Conservation (phyloP, 2,888 invertebrate species). For the Chrysina gloriosa region DNA sequence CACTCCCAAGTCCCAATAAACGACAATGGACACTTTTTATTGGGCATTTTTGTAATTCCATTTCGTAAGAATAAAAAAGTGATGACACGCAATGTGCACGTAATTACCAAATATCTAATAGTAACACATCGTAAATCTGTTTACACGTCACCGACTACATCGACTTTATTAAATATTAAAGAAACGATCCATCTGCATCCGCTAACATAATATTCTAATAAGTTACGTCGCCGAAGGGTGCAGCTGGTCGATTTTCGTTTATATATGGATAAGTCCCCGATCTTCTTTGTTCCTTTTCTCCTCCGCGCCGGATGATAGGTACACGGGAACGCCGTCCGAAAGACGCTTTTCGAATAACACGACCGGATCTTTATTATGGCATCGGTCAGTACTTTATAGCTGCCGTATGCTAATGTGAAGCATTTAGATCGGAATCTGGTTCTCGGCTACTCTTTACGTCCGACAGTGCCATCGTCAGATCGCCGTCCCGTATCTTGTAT, state of each 20-base stretch:
- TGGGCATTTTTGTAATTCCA: too few species aligned
- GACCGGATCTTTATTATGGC: slow-evolving; percentile 54
- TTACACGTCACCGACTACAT: slow-evolving; percentile 13
- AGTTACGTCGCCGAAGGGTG: slow-evolving; percentile 54
- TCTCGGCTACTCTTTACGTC: slow-evolving; percentile 52
- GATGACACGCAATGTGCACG: not conserved
- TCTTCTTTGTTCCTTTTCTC: slow-evolving; percentile 36
- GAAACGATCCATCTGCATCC: slow-evolving; percentile 58
- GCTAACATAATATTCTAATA: slow-evolving; percentile 62
- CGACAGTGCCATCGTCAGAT: slow-evolving; percentile 37
- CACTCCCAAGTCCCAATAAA: not conserved
- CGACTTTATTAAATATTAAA: slow-evolving; percentile 54
- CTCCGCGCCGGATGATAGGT: slow-evolving; percentile 46
- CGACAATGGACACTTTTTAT: too few species aligned
- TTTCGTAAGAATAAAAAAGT: not conserved
- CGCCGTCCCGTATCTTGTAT: not conserved
- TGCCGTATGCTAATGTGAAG: slow-evolving; percentile 64
- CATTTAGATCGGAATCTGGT: slow-evolving; percentile 66
- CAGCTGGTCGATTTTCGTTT: slow-evolving; percentile 50
- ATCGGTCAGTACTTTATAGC: slow-evolving; percentile 58
- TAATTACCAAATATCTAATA: slow-evolving; percentile 24
- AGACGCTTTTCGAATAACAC: slow-evolving; percentile 57
- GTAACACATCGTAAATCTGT: slow-evolving; percentile 24
- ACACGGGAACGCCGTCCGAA: slow-evolving; percentile 55
- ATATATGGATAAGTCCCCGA: slow-evolving; percentile 37